A percentile compares a stretch with the other conserved stretches of the same genome.
Conservation (phyloP, 1,140 invertebrate species). For the Megalopta genalis region DNA sequence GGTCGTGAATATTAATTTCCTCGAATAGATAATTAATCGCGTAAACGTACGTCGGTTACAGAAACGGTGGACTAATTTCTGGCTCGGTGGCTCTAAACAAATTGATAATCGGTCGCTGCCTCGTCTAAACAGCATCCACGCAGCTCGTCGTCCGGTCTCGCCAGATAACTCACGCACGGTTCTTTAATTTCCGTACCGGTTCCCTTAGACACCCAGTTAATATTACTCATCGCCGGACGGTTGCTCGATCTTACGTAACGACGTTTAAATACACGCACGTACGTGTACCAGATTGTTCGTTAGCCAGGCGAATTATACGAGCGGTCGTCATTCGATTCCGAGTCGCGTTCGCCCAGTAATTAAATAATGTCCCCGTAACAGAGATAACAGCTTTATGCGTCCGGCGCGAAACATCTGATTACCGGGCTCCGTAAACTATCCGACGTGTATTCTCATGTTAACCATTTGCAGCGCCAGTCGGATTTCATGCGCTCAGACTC, state of each 20-base stretch:
- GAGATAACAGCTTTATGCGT: conserved; percentile 14
- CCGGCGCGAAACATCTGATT: neutral
- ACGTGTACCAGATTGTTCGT: neutral
- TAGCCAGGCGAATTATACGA: conserved; percentile 31
- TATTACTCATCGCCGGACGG: conserved; percentile 16
- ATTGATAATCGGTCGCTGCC: too few relatives aligned
- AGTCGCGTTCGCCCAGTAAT: neutral
- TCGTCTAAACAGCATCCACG: neutral
- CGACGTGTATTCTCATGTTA: neutral
- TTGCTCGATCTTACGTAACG: conserved; percentile 19
- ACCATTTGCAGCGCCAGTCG: neutral
- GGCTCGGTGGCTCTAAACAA: too few relatives aligned
- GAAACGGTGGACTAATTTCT: too few relatives aligned
- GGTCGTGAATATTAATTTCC: too few relatives aligned
- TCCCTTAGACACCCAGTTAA: conserved; percentile 37
- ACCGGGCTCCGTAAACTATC: conserved; percentile 7
- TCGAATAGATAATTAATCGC: too few relatives aligned
- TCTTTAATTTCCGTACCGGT: conserved; percentile 38
- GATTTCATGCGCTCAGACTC: neutral
- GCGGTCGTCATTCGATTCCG: neutral
- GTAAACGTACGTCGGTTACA: too few relatives aligned
- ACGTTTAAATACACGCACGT: conserved; percentile 12
- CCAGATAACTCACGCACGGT: neutral
- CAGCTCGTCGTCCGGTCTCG: neutral
- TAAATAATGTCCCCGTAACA: conserved; percentile 22